These are phyloP conservation scores for Gobius niger DNA, from an alignment of 2,113 vertebrate genomes.

Conservation along the genomic window DNA sequence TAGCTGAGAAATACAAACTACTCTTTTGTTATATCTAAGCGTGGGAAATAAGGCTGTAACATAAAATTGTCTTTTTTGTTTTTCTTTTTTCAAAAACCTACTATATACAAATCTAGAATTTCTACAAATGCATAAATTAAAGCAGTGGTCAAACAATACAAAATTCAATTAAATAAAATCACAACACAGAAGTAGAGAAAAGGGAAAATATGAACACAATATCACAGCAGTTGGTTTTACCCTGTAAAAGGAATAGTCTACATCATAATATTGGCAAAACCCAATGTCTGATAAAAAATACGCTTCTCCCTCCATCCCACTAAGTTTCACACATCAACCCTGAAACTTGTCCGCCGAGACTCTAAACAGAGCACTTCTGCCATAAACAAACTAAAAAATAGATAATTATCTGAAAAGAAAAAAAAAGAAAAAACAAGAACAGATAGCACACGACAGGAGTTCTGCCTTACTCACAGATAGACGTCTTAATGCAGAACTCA, in stretches of 20 bases:
- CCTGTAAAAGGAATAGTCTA: slow-evolving; percentile 93
- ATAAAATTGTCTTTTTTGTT: slow-evolving; percentile 81
- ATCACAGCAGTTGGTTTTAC: slow-evolving; percentile 95
- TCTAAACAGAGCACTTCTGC: slow-evolving; percentile 82
- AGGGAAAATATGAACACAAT: slow-evolving; percentile 84
- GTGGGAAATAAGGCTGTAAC: slow-evolving; percentile 87
- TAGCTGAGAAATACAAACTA: slow-evolving; percentile 82
- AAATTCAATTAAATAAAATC: slow-evolving; percentile 91
- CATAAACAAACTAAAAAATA: slow-evolving; percentile 83
- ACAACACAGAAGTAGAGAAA: slow-evolving; percentile 87
- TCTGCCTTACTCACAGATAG: slow-evolving; percentile 92
- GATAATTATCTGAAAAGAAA: slow-evolving; percentile 91
- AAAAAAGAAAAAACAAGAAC: slow-evolving; percentile 90
- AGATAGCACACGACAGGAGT: slow-evolving; percentile 91
- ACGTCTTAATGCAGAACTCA: slow-evolving; percentile 95
- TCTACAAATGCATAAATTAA: slow-evolving; percentile 97
- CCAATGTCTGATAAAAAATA: slow-evolving; percentile 83
- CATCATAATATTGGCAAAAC: slow-evolving; percentile 79
- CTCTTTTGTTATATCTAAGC: slow-evolving; percentile 82
- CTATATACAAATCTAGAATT: slow-evolving; percentile 93
- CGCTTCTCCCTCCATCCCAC: slow-evolving; percentile 77
- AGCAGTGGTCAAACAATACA: slow-evolving; percentile 86
- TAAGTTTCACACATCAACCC: slow-evolving; percentile 79
- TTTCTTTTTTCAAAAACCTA: slow-evolving; percentile 78
- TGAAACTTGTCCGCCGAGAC: slow-evolving; percentile 83